Conservation (phyloP, 1,140 invertebrate species). For the Philaenus spumarius region DNA sequence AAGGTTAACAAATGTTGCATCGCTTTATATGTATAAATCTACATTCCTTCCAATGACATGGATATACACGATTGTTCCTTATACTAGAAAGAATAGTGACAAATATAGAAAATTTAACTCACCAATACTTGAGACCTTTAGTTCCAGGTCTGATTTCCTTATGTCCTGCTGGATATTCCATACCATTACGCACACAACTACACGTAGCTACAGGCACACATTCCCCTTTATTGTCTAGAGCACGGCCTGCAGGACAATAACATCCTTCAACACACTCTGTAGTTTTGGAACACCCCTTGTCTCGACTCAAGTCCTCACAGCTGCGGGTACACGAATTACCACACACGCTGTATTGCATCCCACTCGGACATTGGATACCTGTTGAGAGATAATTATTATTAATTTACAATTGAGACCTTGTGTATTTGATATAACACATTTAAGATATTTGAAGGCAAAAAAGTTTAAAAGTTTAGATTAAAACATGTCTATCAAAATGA, state of each 20-base stretch:
- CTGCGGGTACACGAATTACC: slow-evolving; percentile 65
- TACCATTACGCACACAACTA: slow-evolving; percentile 62
- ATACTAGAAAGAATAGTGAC: too few relatives aligned
- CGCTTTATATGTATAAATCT: too few relatives aligned
- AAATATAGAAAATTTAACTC: too few relatives aligned
- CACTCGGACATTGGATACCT: slow-evolving; percentile 65
- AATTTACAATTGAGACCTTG: too few relatives aligned
- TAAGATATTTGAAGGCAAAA: too few relatives aligned
- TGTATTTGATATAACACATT: too few relatives aligned
- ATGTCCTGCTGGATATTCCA: slow-evolving; percentile 66
- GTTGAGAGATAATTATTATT: slow-evolving; percentile 23
- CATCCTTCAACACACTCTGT: slow-evolving; percentile 79
- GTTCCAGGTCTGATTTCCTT: slow-evolving; percentile 59
- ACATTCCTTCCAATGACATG: too few relatives aligned
- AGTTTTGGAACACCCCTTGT: slow-evolving; percentile 42
- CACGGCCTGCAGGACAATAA: slow-evolving; percentile 70
- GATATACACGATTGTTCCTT: too few relatives aligned
- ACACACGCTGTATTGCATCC: slow-evolving; percentile 72
- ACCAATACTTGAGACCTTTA: slow-evolving; percentile 64
- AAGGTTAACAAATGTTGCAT: too few relatives aligned
- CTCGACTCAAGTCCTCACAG: slow-evolving; percentile 53
- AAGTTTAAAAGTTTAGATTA: too few relatives aligned
- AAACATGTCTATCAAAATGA: too few relatives aligned
- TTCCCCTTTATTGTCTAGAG: slow-evolving; percentile 58
- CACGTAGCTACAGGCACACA: slow-evolving; percentile 72